These are phyloP conservation scores for Sycophaga agraensis DNA, from an alignment of 1,140 invertebrate species.

Conservation along the genomic window DNA sequence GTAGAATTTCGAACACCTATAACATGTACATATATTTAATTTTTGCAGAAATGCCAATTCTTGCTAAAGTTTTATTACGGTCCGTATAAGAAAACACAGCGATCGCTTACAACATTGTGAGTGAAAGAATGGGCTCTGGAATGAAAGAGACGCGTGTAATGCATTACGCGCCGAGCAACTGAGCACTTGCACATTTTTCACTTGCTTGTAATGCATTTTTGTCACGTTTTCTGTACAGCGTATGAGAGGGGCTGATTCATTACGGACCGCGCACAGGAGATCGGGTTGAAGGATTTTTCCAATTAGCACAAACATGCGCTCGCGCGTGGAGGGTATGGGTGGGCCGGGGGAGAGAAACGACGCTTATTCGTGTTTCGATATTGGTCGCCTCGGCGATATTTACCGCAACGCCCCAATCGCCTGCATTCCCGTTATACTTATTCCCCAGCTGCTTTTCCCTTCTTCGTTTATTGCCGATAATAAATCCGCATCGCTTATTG, in stretches of 20 bases:
- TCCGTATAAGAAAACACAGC: too few relatives aligned
- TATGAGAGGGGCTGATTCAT: neutral
- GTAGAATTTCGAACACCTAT: too few relatives aligned
- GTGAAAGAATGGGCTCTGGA: too few relatives aligned
- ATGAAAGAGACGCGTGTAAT: too few relatives aligned
- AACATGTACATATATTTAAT: too few relatives aligned
- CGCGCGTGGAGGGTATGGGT: too few relatives aligned
- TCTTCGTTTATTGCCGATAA: neutral
- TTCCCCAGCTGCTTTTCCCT: neutral
- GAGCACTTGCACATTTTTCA: too few relatives aligned
- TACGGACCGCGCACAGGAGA: neutral
- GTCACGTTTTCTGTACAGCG: neutral
- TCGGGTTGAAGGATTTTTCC: slow-evolving; percentile 7
- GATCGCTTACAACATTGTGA: too few relatives aligned
- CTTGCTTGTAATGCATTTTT: neutral
- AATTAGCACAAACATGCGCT: too few relatives aligned
- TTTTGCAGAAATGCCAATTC: too few relatives aligned
- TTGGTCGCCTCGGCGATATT: neutral
- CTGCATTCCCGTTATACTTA: neutral
- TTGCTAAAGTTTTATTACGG: too few relatives aligned
- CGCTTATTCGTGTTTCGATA: slow-evolving; percentile 1
- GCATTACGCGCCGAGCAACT: too few relatives aligned
- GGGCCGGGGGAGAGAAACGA: neutral
- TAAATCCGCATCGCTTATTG: neutral
- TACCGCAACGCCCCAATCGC: neutral